Base-by-base conservation (phyloP, 37 sponge, comb jelly and placozoan genomes). In the Halisarca cf. caerulea region DNA sequence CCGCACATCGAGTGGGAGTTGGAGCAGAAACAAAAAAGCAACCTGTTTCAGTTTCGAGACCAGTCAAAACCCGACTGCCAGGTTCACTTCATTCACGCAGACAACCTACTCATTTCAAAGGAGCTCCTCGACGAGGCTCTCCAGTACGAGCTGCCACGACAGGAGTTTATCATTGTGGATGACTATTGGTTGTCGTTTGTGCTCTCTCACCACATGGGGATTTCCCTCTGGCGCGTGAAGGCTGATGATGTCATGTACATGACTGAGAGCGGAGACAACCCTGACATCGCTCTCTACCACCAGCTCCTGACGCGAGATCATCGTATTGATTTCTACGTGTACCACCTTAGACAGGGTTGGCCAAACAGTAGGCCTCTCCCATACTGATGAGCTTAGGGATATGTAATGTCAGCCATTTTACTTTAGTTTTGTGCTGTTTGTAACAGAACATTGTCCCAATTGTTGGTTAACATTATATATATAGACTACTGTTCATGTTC, bases 151-250 rank as follows among this genome's bases (percentile, higher is more conserved):
- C 38, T 90, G 18, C 86, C 91, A 21, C 17, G 44, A 2, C 64
- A 72, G 14, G 91, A 90, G 18, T 82, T 40, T 60, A 74, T 86
- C 27, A 68, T 90, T 7, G 79, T 90, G 3, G 91, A 90, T 75
- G 91, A 90, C 81, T 90, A 90, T 66, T 90, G 86, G 86, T 42
- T 90, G 83, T 86, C 86, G 2, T 90, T 90, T 47, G 87, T 90
- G 20, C 68, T 90, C 32, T 90, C 91, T 4, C 91, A 90, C 82
- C 86, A 86, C 71, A 55, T 90, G 78, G 41, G 43, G 15, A 57
- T 86, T n/a, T 54, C 77, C 0, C 27, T 90, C 0, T 86, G 86
- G 91, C 81, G 86, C 38, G 66, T 90, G 23, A 54, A 86, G 34
- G 82, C 64, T 28, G 62, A 81, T 30, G 87, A 74, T 47, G 81